A percentile compares a stretch with the other conserved stretches of the same genome.
phyloP scores from a whole-genome alignment of 2,888 invertebrate species.

The Ceraclea dissimilis region DNA sequence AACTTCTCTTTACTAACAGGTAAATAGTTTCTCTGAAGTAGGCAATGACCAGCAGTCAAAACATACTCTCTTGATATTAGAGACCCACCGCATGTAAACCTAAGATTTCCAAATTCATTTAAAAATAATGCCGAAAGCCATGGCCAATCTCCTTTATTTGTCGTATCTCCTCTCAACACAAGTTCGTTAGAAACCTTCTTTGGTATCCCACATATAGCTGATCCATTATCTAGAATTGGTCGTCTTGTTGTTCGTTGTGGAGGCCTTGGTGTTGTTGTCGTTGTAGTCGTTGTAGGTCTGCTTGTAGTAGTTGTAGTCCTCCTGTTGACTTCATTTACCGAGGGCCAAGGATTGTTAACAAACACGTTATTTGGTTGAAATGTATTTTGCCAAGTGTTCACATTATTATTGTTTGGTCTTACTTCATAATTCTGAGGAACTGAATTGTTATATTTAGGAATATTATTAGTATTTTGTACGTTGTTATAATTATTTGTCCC shows the following conservation, averaged over 20 bases:
- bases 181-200: slow-evolving; percentile 27
- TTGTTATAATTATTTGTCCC: not conserved
- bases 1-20: slow-evolving; percentile 26
- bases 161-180: slow-evolving; percentile 28
- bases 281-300: not conserved
- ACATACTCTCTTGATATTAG: slow-evolving; percentile 33
- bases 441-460: no score
- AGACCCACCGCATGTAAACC: slow-evolving; percentile 35
- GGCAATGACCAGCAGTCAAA: slow-evolving; percentile 26
- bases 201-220: slow-evolving; percentile 22
- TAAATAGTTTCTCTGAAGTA: slow-evolving; percentile 21
- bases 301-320: not conserved
- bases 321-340: no score
- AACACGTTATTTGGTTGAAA: not conserved
- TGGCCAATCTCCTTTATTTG: slow-evolving; percentile 34
- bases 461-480: no score
- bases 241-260: not conserved
- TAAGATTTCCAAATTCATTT: slow-evolving; percentile 27
- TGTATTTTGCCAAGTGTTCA: not conserved
- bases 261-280: not conserved
- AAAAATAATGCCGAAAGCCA: slow-evolving; percentile 37
- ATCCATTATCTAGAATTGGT: no score
- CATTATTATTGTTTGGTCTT: no score
- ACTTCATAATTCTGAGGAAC: no score
- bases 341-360: no score